Conservation (phyloP, 2,113 vertebrate species). For the Apodemus speciosus region DNA sequence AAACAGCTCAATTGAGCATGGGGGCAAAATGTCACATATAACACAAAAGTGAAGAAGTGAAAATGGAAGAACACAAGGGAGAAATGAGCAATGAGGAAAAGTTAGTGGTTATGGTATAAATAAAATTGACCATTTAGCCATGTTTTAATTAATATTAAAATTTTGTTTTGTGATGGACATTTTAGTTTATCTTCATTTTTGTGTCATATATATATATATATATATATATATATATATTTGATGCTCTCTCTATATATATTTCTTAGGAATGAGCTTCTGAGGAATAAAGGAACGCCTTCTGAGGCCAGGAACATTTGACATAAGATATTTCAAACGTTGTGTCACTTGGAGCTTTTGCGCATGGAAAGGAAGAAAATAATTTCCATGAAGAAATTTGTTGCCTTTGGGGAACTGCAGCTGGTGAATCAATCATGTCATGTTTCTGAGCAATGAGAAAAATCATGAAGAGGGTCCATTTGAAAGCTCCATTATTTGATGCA, state of each 20-base stretch:
- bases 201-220: neutral
- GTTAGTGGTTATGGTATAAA: neutral
- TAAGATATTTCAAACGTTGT: neutral
- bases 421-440: conserved; percentile 25
- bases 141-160: neutral
- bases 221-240: too few species aligned
- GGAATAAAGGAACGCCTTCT: neutral
- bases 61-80: neutral
- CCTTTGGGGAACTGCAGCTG: neutral
- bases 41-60: neutral
- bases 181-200: neutral
- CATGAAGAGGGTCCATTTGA: conserved; percentile 1
- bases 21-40: neutral
- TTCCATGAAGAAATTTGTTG: neutral
- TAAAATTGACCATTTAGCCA: neutral
- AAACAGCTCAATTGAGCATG: too few species aligned
- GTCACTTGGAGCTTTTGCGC: neutral
- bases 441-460: neutral
- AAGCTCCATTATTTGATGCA: neutral
- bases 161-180: neutral
- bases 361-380: neutral
- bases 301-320: conserved; percentile 15
- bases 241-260: too few species aligned
- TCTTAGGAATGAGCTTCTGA: neutral
- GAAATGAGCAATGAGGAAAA: neutral